Base-by-base conservation (phyloP, 2,888 invertebrate species). In the Eupithecia insigniata region DNA sequence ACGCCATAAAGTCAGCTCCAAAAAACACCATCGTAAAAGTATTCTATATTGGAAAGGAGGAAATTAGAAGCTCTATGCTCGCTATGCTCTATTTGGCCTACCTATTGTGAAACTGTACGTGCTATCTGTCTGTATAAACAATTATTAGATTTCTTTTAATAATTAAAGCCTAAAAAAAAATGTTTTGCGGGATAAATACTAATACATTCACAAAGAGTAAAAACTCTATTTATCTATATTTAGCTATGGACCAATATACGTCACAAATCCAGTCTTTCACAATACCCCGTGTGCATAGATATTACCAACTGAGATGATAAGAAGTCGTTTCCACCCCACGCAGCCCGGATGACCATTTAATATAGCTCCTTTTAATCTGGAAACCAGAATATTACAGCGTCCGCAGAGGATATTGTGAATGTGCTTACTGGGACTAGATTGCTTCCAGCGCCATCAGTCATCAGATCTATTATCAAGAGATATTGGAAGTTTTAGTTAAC, bases 341-440 rank as follows among this genome's bases (percentile, higher is more conserved):
- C 76, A 76, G 77, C 79, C 74, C 76, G 83, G 83, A 85, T 86
- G 84, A 83, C 84, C 83, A 84, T 86, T 84, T 85, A 85, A 85
- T 85, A 83, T 78, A 79, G 82, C 81, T 80, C 79, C 78, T 85
- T 86, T 86, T 84, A 86, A 85, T 83, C 84, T 79, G 30, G 69
- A 62, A 71, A 64, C 69, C 58, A 34, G 32, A 55, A 69, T 74
- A 74, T 74, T 71, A 69, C 69, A 71, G 62, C 65, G 65, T 71
- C 32, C 61, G 8, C 66, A 65, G 67, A 16, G 60, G 65, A 61
- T 26, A 51, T 55, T 55, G 55, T 55, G 55, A 55, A 55, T 55
- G 26, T 26, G 22, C 55, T 55, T 26, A 26, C 55, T 55, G 22
- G 26, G 55, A 55, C 26, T 5, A 51, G 55, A 55, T 55, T 55